Percentiles rank a stretch among this genome's conserved stretches.
Conservation (phyloP, 2,797 vertebrate species). For the Chlorospingus flavigularis region DNA sequence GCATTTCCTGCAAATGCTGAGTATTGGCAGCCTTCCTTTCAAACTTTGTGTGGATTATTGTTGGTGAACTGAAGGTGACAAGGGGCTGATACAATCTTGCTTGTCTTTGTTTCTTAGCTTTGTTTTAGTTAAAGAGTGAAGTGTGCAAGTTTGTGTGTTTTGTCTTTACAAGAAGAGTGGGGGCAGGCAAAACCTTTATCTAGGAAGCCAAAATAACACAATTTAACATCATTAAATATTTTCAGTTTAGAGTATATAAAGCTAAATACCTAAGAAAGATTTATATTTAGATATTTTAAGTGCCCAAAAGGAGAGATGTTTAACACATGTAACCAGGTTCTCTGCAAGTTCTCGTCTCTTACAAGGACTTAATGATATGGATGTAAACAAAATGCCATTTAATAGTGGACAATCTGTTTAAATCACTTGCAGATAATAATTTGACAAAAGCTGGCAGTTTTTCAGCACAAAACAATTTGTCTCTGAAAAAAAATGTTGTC, state of each 20-base stretch:
- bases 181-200: not conserved
- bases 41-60: not conserved
- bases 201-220: not conserved
- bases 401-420: not conserved
- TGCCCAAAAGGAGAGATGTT: not conserved
- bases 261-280: not conserved
- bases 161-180: not conserved
- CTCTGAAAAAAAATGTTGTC: not conserved
- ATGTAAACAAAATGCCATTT: not conserved
- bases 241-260: not conserved
- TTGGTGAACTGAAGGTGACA: not conserved
- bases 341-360: not conserved
- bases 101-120: not conserved
- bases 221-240: not conserved
- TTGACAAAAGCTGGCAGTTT: not conserved
- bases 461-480: not conserved
- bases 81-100: not conserved
- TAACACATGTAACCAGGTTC: not conserved
- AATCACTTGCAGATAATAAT: not conserved
- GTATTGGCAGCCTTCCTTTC: not conserved
- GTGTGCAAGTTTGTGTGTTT: not conserved
- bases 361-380: not conserved
- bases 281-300: not conserved
- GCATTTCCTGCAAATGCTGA: not conserved
- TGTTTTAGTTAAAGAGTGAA: not conserved